Conservation (phyloP, 2,888 invertebrate genomes). For the Nematopogon swammerdamellus region DNA sequence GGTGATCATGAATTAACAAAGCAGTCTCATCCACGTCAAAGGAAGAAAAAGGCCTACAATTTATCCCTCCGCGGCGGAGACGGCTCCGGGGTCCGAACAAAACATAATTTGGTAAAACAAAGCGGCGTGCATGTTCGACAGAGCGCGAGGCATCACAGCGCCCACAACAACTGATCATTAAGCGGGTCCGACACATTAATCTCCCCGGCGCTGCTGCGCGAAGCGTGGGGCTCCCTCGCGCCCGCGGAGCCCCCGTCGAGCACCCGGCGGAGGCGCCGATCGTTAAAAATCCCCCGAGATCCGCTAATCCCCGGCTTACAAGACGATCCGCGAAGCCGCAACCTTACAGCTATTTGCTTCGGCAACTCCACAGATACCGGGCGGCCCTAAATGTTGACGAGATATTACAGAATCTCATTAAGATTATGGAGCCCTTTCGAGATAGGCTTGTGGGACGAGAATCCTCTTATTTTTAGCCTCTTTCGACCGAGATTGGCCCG, state of each 20-base stretch:
- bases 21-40: no score
- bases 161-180: not conserved
- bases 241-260: not conserved
- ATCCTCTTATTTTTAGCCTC: no score
- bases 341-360: not conserved
- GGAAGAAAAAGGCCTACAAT: no score
- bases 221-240: no score
- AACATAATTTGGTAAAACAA: not conserved
- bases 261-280: not conserved
- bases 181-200: not conserved
- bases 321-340: not conserved
- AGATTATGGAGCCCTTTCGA: not conserved
- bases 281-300: not conserved
- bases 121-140: not conserved
- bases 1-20: no score
- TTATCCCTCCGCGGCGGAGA: no score
- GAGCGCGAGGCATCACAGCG: not conserved
- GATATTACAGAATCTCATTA: not conserved
- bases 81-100: no score
- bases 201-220: not conserved
- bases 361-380: not conserved
- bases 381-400: not conserved
- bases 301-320: not conserved
- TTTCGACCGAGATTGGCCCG: no score
- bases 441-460: no score